phyloP scores from a whole-genome alignment of 2,888 invertebrate species.

The Norana najaformis region DNA sequence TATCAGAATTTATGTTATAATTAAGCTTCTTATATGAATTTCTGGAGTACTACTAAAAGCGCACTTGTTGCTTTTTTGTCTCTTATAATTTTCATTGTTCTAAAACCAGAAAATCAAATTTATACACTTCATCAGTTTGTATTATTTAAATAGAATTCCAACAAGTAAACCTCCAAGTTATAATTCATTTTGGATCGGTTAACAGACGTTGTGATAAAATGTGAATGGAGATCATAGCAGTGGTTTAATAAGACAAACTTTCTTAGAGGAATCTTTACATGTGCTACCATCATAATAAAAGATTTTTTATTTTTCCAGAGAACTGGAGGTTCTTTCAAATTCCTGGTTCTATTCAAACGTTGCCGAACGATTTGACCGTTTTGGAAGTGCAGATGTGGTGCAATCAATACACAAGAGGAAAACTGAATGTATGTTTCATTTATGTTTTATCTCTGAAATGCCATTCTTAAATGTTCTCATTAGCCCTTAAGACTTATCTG shows the following conservation, averaged over 20 bases:
- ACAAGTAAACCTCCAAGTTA: too few species aligned
- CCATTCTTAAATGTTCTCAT: neutral
- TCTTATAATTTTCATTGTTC: too few species aligned
- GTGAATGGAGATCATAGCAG: neutral
- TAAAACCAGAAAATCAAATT: too few species aligned
- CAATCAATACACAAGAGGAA: slow-evolving; percentile 45
- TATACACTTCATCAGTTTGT: too few species aligned
- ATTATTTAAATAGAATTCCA: too few species aligned
- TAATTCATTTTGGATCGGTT: too few species aligned
- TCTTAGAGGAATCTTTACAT: neutral
- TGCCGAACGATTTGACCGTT: slow-evolving; percentile 52
- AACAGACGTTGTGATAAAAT: too few species aligned
- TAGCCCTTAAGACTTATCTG: neutral
- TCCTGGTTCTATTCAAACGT: slow-evolving; percentile 58
- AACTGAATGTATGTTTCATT: slow-evolving; percentile 41
- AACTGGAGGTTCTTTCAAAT: slow-evolving; percentile 51
- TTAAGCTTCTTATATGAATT: too few species aligned
- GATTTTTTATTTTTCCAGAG: slow-evolving; percentile 46
- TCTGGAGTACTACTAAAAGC: too few species aligned
- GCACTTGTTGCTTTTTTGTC: too few species aligned
- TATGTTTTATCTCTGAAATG: too few species aligned
- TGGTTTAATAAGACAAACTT: neutral
- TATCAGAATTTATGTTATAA: too few species aligned
- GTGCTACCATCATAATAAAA: neutral
- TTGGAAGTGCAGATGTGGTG: slow-evolving; percentile 60